A percentile compares a stretch with the other conserved stretches of the same genome.
Evolutionary conservation across 2,888 invertebrate species (phyloP).

Genomic region (Plebejus melissa): DNA sequence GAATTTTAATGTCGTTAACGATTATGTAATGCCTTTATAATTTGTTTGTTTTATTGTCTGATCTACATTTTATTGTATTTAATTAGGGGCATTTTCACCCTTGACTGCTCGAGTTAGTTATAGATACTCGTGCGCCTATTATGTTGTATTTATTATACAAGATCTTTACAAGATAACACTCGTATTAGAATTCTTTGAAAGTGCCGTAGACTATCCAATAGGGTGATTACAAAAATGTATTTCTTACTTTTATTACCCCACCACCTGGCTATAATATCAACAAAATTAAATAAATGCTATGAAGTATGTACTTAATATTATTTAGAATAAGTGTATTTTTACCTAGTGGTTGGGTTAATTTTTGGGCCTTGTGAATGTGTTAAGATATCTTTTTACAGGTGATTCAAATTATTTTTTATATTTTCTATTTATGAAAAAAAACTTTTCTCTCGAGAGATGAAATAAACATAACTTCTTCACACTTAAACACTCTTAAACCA

Average conservation of each 20-base stretch:
- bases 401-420: too few relatives aligned
- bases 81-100: constrained; percentile 59
- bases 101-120: constrained; percentile 36
- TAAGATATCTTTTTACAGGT: too few relatives aligned
- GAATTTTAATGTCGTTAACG: constrained; percentile 64
- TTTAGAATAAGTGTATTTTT: too few relatives aligned
- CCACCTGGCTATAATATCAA: background rate
- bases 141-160: background rate
- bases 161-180: background rate
- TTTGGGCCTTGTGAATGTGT: too few relatives aligned
- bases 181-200: background rate
- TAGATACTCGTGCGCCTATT: background rate
- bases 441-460: too few relatives aligned
- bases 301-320: background rate
- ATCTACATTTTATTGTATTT: constrained; percentile 70
- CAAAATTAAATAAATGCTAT: background rate
- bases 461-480: background rate
- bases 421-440: too few relatives aligned
- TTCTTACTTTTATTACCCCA: background rate
- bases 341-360: too few relatives aligned
- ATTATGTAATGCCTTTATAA: constrained; percentile 70
- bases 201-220: background rate
- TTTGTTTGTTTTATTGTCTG: constrained; percentile 72
- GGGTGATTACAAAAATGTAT: background rate
- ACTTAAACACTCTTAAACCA: constrained; percentile 26